phyloP scores from a whole-genome alignment of 2,797 vertebrate species.

The Myoxocephalus aenaeus region DNA sequence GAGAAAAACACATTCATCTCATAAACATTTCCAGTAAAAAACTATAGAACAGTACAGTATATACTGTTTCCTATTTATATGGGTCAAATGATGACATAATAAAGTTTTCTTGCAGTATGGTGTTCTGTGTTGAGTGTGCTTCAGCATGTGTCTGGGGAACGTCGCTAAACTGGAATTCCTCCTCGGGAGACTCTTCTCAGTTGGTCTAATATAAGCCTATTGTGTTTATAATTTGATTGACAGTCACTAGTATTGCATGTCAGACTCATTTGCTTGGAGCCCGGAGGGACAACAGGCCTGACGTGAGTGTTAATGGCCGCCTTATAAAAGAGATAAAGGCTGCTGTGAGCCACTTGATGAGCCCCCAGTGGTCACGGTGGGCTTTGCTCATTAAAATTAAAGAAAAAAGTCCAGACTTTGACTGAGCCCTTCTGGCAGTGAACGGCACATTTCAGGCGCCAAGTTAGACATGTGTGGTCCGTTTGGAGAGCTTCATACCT shows the following conservation, averaged over 20 bases:
- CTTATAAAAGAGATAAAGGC: slow-evolving; percentile 62
- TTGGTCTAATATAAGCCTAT: slow-evolving; percentile 53
- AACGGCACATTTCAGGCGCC: slow-evolving; percentile 10
- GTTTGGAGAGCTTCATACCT: slow-evolving; percentile 23
- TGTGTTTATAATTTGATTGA: slow-evolving; percentile 71
- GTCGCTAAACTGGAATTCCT: slow-evolving; percentile 64
- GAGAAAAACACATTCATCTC: neutral
- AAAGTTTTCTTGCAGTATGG: neutral
- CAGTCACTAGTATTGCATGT: slow-evolving; percentile 61
- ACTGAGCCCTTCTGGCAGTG: slow-evolving; percentile 5
- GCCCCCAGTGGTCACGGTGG: slow-evolving; percentile 25
- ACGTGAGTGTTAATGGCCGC: slow-evolving; percentile 58
- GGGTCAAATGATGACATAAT: neutral
- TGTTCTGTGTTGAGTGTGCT: neutral
- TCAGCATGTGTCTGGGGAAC: slow-evolving; percentile 52
- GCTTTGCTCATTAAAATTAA: slow-evolving; percentile 55
- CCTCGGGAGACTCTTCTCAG: slow-evolving; percentile 37
- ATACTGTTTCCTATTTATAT: neutral
- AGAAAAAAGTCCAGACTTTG: slow-evolving; percentile 44
- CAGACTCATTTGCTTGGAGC: slow-evolving; percentile 49
- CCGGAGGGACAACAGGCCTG: slow-evolving; percentile 50
- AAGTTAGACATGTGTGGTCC: slow-evolving; percentile 18
- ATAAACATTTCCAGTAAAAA: neutral
- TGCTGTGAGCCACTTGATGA: slow-evolving; percentile 20
- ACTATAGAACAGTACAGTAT: neutral